phyloP scores from a whole-genome alignment of 92 coral and sea anemone species.

The Pocillopora meandrina region DNA sequence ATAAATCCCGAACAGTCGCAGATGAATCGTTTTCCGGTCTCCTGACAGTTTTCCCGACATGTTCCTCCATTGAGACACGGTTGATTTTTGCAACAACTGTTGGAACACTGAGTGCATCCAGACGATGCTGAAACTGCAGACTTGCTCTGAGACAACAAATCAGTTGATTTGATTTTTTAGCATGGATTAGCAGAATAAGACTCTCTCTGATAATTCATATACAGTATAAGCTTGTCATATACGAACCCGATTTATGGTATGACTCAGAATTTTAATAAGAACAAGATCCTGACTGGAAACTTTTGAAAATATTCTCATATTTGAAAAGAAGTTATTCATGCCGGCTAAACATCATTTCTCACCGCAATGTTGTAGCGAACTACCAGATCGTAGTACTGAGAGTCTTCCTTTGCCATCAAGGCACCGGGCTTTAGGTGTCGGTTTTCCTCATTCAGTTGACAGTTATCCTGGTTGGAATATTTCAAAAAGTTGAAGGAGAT shows the following conservation, averaged over 20 bases:
- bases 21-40: not conserved
- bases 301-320: not conserved
- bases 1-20: not conserved
- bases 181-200: too few relatives aligned
- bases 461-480: not conserved
- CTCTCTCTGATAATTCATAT: too few relatives aligned
- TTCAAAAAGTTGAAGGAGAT: not conserved
- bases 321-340: not conserved
- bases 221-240: too few relatives aligned
- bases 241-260: too few relatives aligned
- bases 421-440: not conserved
- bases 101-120: not conserved
- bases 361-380: not conserved
- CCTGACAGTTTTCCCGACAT: not conserved
- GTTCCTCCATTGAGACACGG: conserved; percentile 6
- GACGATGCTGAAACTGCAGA: not conserved
- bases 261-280: not conserved
- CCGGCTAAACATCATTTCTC: not conserved
- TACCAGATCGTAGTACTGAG: not conserved
- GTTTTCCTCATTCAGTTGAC: not conserved
- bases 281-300: too few relatives aligned
- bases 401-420: not conserved
- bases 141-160: not conserved
- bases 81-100: not conserved
- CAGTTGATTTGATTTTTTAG: too few relatives aligned